Base-by-base conservation (phyloP, 1,140 invertebrate genomes). In the Steinernema feltiae region DNA sequence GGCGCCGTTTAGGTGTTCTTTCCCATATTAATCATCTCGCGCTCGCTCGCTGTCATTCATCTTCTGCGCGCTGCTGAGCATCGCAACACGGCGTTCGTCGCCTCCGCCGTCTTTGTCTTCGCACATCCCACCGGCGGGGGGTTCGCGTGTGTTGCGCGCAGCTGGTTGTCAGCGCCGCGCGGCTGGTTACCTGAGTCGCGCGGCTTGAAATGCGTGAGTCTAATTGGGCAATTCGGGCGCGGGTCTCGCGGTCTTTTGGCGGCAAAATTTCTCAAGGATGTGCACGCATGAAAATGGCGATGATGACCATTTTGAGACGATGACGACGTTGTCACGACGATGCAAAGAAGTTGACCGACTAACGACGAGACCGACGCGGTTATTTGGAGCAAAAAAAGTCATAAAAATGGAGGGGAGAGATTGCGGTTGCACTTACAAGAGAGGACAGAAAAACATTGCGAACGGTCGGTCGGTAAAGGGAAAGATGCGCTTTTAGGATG, bases 171-270 rank as follows among this genome's bases (percentile, higher is more conserved):
- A n/a, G n/a, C n/a, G n/a, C n/a, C n/a, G n/a, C n/a, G n/a, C n/a
- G n/a, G n/a, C n/a, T n/a, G n/a, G n/a, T n/a, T n/a, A n/a, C n/a
- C n/a, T n/a, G n/a, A n/a, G n/a, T n/a, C n/a, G n/a, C n/a, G n/a
- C n/a, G n/a, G n/a, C n/a, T n/a, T n/a, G 24, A 63, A 63, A 63
- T 63, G 53, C 53, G 53, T 63, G 53, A n/a, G 53, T 63, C 53
- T 63, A 63, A 63, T 63, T 63, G 53, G 53, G 53, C 53, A 63
- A 63, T 63, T 63, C 15, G 3, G 53, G 53, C 15, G 15, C 53
- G 12, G n/a, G 15, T 27, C 15, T 12, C 53, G 53, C 3, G 53
- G 12, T 7, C 7, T 21, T 63, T 63, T 63, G 53, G 53, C 53
- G 53, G 53, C 53, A 63, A 63, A 63, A 63, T 63, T 63, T 63